phyloP scores from a whole-genome alignment of 2,797 vertebrate species.

The Antennarius maculatus region DNA sequence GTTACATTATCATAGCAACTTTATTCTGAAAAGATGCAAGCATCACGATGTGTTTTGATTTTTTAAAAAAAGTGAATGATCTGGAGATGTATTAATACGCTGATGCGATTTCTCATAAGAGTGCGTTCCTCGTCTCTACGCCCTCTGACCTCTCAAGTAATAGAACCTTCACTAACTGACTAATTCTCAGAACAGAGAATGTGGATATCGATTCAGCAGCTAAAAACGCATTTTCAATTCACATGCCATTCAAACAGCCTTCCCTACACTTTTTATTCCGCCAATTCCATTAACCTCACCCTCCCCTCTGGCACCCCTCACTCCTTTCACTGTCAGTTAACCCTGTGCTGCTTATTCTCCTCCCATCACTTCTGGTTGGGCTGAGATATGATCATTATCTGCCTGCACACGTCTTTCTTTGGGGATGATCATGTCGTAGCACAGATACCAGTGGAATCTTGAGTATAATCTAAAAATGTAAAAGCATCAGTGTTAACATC shows the following conservation, averaged over 20 bases:
- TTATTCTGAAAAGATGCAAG: conserved; percentile 62
- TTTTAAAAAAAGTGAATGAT: neutral
- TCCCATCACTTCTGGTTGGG: conserved; percentile 68
- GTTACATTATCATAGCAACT: conserved; percentile 75
- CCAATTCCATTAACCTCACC: conserved; percentile 79
- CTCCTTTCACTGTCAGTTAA: conserved; percentile 62
- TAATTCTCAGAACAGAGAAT: conserved; percentile 52
- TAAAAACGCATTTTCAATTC: conserved; percentile 75
- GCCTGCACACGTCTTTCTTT: conserved; percentile 38
- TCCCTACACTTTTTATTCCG: conserved; percentile 58
- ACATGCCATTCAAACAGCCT: conserved; percentile 67
- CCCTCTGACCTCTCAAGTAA: conserved; percentile 37
- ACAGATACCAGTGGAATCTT: conserved; percentile 26
- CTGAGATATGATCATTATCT: conserved; percentile 56
- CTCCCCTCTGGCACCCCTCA: conserved; percentile 58
- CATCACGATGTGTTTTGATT: neutral
- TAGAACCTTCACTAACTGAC: conserved; percentile 29
- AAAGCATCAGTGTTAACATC: conserved; percentile 31
- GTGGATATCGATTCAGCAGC: conserved; percentile 67
- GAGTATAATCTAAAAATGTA: conserved; percentile 47
- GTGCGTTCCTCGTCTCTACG: conserved; percentile 25
- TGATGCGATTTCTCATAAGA: conserved; percentile 31
- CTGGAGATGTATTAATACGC: conserved; percentile 31
- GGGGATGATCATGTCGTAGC: conserved; percentile 5
- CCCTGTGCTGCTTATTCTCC: conserved; percentile 50